Conservation (phyloP, 2,888 invertebrate genomes). For the Acanthopleura granulata region DNA sequence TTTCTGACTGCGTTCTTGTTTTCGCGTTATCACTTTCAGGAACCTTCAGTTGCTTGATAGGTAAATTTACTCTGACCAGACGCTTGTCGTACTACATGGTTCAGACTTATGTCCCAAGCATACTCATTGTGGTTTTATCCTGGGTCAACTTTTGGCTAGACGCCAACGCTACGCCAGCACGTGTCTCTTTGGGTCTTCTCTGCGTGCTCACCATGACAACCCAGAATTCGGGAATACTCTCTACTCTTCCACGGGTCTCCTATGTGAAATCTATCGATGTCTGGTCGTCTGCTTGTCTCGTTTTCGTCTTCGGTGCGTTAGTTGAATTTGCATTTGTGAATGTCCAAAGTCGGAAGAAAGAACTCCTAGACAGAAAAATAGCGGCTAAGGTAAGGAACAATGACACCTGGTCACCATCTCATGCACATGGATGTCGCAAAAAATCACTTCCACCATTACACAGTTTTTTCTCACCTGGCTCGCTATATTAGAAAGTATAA, state of each 20-base stretch:
- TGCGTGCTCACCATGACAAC: conserved; percentile 22
- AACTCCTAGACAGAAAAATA: background rate
- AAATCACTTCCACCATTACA: too few species aligned
- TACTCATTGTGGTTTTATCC: conserved; percentile 21
- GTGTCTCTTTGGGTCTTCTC: conserved; percentile 18
- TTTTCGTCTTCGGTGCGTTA: conserved; percentile 29
- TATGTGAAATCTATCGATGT: conserved; percentile 21
- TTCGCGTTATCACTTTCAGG: background rate
- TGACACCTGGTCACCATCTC: too few species aligned
- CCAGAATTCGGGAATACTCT: background rate
- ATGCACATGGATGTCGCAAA: too few species aligned
- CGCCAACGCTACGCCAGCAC: conserved; percentile 12
- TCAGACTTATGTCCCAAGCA: conserved; percentile 12
- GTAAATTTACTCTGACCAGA: background rate
- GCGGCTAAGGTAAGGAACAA: background rate
- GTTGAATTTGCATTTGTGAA: conserved; percentile 31
- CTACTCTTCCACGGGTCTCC: conserved; percentile 12
- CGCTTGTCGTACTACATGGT: conserved; percentile 9
- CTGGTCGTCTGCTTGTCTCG: conserved; percentile 24
- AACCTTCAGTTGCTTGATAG: background rate
- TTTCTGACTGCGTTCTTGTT: too few species aligned
- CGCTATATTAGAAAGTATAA: too few species aligned
- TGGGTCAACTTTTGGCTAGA: conserved; percentile 39
- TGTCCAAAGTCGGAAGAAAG: conserved; percentile 11
- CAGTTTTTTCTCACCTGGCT: too few species aligned